Conservation (phyloP, 2,888 invertebrate genomes). For the Monopis laevigella region DNA sequence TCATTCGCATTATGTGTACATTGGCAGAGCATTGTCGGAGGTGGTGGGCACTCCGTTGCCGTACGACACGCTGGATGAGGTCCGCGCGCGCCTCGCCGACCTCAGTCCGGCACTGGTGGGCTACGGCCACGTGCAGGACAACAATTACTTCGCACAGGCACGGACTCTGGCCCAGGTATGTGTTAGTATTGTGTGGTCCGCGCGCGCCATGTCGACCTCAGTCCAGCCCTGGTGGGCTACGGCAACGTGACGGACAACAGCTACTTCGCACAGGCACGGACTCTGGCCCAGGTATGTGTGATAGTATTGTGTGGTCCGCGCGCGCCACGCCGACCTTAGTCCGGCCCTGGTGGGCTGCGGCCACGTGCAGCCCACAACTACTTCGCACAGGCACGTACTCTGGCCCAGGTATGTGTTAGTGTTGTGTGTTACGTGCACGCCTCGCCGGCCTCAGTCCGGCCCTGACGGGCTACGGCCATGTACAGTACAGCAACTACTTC, state of each 20-base stretch:
- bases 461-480: too few species aligned
- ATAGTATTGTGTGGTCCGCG: constrained; percentile 87
- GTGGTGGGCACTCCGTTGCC: constrained; percentile 78
- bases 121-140: constrained; percentile 84
- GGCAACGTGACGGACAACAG: constrained; percentile 86
- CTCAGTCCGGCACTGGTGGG: constrained; percentile 89
- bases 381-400: constrained; percentile 78
- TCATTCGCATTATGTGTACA: too few species aligned
- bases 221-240: constrained; percentile 88
- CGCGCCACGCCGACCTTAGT: constrained; percentile 83
- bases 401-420: constrained; percentile 72
- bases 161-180: constrained; percentile 72
- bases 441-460: too few species aligned
- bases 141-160: constrained; percentile 86
- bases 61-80: constrained; percentile 86
- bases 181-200: too few species aligned
- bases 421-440: too few species aligned
- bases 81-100: constrained; percentile 83
- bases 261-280: constrained; percentile 83
- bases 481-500: too few species aligned
- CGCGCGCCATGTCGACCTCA: constrained; percentile 81
- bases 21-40: constrained; percentile 88
- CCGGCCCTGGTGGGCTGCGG: constrained; percentile 91
- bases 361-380: constrained; percentile 84
- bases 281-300: constrained; percentile 73